Evolutionary conservation across 2,113 vertebrate species (phyloP).

Genomic region (Piprites chloris): DNA sequence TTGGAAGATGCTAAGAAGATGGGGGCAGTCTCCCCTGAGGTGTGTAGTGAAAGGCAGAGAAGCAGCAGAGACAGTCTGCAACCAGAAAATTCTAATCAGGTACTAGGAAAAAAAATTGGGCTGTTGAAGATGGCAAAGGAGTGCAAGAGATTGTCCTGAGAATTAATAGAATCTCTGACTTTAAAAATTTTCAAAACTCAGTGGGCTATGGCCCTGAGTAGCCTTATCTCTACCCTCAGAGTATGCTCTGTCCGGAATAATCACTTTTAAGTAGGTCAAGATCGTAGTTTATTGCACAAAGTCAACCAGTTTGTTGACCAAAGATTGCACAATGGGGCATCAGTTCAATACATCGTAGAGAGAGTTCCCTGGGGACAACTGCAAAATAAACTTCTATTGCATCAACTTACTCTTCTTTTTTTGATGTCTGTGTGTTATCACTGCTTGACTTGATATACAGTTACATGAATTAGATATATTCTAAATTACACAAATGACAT

Average conservation of each 20-base stretch:
- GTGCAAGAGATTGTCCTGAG: not conserved
- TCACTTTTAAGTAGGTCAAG: not conserved
- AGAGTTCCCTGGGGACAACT: not conserved
- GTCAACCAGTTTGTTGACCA: not conserved
- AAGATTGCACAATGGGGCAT: not conserved
- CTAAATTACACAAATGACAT: not conserved
- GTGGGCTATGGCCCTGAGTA: not conserved
- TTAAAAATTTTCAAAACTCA: not conserved
- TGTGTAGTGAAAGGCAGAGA: not conserved
- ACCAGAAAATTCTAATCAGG: not conserved
- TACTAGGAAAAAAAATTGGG: not conserved
- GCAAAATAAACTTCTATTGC: not conserved
- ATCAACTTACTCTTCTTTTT: not conserved
- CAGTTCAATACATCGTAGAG: not conserved
- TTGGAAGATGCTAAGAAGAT: not conserved
- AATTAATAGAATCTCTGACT: not conserved
- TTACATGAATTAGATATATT: not conserved
- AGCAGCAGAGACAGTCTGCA: not conserved
- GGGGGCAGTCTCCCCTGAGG: not conserved
- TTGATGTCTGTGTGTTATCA: not conserved
- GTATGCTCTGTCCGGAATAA: not conserved
- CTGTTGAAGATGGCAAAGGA: not conserved
- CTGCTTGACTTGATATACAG: not conserved
- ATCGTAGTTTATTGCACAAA: not conserved
- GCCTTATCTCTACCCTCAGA: not conserved